Base-by-base conservation (phyloP, 2,888 invertebrate species). In the Plagodis pulveraria region DNA sequence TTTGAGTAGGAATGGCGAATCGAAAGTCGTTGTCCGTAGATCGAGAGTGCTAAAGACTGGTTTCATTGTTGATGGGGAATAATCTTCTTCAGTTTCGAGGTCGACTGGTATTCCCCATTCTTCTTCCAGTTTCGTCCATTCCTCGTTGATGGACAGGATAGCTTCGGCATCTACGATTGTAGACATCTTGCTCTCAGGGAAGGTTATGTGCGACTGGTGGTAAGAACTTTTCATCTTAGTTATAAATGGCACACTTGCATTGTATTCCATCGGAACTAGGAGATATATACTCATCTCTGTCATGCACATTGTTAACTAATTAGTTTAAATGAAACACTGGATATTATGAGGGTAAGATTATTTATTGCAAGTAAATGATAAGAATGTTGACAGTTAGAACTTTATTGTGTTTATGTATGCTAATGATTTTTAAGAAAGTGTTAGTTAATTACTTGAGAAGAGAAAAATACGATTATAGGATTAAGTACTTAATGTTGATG, bases 61-160 rank as follows among this genome's bases (percentile, higher is more conserved):
- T 49, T 70, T 75, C 0, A 86, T 42, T 49, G 63, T 73, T 0
- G 69, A 57, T 4, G 74, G 58, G 40, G 73, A 65, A 5, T 63
- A 47, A 58, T 89, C 80, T 64, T 88, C 82, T 35, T 91, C 89
- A 0, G 83, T 85, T 47, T 91, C 90, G 4, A 91, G 70, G 66
- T 91, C 91, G 2, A 91, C 72, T 5, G 91, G 86, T 38, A 81
- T 75, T 5, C 86, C 84, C 91, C 91, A 91, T 64, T 85, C 79
- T 62, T 87, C 81, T 58, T 89, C 88, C 2, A 91, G 73, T 41
- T 84, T 80, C 65, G 69, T 80, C 91, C 91, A 91, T 56, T 91
- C 78, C 38, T 91, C 89, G 72, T 83, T 89, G 51, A 78, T 81
- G 5, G 82, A 86, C 34, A 91, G 71, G 38, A 91, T 86, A 0